Evolutionary conservation across 2,888 invertebrate species (phyloP), one percentile per base, ranked within the genome.

Genomic region (Punctoribates punctum): DNA sequence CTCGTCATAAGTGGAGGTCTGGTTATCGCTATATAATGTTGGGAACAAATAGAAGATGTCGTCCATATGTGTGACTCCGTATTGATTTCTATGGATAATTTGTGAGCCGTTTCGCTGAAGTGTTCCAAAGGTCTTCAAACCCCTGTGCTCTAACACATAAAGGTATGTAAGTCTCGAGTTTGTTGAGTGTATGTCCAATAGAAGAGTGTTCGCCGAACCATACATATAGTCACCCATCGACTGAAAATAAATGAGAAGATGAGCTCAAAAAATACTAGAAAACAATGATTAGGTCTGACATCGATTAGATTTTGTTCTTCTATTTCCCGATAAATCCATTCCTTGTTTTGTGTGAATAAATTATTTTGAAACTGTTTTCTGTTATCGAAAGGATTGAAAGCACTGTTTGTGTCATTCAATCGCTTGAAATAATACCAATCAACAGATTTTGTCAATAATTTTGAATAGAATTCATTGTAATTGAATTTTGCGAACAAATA

Each of bases 41-140:
- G 54, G 75, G 57, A 77, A 70, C 70, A 77, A n/a, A 42, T 77
- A 75, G 51, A 74, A 75, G 27, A 78, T 29, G 29, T 78, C 78
- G 46, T 78, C 77, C 67, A 73, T 74, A 65, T 78, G 78, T n/a
- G 78, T 75, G 8, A 73, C 73, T n/a, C 77, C 77, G 51, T 77
- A 78, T n/a, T 72, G 70, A 51, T 75, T 72, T 13, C 67, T 29
- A 20, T 48, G 38, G 1, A 77, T 48, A 0, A 48, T 20, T 42
- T 65, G 76, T 8, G 73, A 65, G 0, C 70, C 75, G 54, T 73
- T 60, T 38, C 15, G 38, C 42, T 77, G 78, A 34, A 78, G 34
- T 23, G 62, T 48, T 13, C 78, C 78, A 20, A 78, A 78, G 8
- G 78, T 70, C 34, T 54, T 62, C 17, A 48, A 34, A 6, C 77